phyloP scores from a whole-genome alignment of 2,113 vertebrate genomes.

The Promerops cafer region DNA sequence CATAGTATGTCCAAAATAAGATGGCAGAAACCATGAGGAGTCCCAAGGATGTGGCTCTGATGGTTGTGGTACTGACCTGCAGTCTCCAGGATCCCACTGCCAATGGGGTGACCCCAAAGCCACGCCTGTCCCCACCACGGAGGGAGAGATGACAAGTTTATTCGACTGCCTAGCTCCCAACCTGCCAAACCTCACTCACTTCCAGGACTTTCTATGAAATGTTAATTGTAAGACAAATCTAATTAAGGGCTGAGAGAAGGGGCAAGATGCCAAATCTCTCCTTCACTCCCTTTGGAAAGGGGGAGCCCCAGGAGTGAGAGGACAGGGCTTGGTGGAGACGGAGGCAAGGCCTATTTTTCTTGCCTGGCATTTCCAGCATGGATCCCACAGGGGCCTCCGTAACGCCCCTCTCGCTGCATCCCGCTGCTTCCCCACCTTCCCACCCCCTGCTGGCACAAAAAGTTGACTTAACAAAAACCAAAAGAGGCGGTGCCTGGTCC shows the following conservation, averaged over 20 bases:
- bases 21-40: not conserved
- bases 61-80: fast-evolving
- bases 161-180: not conserved
- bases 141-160: not conserved
- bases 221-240: not conserved
- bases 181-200: not conserved
- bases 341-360: not conserved
- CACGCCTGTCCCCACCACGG: not conserved
- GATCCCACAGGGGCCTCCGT: fast-evolving
- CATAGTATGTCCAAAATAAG: not conserved
- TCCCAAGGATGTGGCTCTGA: not conserved
- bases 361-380: not conserved
- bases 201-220: not conserved
- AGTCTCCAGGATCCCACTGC: not conserved
- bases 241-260: not conserved
- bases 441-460: fast-evolving
- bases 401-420: not conserved
- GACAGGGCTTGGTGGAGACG: not conserved
- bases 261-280: not conserved
- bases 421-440: fast-evolving
- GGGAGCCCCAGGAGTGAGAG: not conserved
- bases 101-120: not conserved
- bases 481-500: fast-evolving
- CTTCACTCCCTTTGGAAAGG: not conserved
- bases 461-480: not conserved